Percentiles rank a stretch among this genome's conserved stretches.
These are phyloP conservation scores for Puffinus mauretanicus DNA, from an alignment of 2,113 vertebrate genomes.

Conservation along the genomic window DNA sequence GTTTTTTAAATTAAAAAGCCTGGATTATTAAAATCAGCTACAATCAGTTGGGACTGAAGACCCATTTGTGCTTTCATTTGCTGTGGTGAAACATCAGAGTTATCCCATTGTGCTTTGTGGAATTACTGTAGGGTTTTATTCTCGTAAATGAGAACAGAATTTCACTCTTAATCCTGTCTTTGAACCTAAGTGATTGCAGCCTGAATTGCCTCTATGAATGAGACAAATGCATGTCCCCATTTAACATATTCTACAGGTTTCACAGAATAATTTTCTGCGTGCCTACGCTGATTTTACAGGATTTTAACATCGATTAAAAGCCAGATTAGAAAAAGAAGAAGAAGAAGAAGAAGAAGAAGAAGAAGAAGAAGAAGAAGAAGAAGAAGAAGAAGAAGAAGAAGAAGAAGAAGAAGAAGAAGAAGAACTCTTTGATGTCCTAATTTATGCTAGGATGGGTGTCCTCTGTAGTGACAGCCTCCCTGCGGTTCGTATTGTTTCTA, in stretches of 20 bases:
- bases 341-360: background rate
- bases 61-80: constrained; percentile 9
- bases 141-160: background rate
- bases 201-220: constrained; percentile 6
- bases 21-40: constrained; percentile 20
- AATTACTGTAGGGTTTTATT: constrained; percentile 21
- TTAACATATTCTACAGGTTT: background rate
- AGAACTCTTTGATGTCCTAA: background rate
- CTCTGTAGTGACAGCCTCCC: background rate
- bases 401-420: too few relatives aligned
- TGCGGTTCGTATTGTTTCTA: background rate
- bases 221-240: background rate
- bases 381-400: background rate
- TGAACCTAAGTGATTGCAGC: background rate
- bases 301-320: background rate
- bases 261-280: background rate
- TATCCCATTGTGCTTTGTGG: constrained; percentile 9
- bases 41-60: constrained; percentile 31
- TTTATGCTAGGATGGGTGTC: background rate
- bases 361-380: background rate
- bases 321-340: background rate
- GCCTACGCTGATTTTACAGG: background rate
- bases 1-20: background rate
- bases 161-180: constrained; percentile 21
- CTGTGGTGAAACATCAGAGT: constrained; percentile 7